Evolutionary conservation across 2,888 invertebrate genomes (phyloP).

Genomic region (Hirtodrosophila cameraria): DNA sequence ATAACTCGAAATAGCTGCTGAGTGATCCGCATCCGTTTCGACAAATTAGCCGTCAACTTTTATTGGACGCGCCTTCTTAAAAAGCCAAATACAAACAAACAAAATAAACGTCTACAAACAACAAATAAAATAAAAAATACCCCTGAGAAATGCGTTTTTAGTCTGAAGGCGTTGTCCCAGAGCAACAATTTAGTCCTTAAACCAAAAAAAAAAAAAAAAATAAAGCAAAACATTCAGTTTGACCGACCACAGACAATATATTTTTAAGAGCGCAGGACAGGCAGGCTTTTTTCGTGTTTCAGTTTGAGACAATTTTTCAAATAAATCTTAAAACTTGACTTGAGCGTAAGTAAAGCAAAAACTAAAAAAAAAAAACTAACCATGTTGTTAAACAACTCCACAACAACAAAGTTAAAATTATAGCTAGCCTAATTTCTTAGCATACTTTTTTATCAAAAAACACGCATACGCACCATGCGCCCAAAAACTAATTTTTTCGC

Average conservation of each 20-base stretch:
- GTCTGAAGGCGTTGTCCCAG: constrained; percentile 52
- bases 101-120: too few species aligned
- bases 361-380: constrained; percentile 10
- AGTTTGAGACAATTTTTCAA: constrained; percentile 20
- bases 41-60: constrained; percentile 31
- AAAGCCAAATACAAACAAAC: too few species aligned
- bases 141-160: constrained; percentile 41
- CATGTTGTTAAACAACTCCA: constrained; percentile 47
- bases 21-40: constrained; percentile 70
- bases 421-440: constrained; percentile 19
- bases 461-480: constrained; percentile 75
- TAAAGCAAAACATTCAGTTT: constrained; percentile 2
- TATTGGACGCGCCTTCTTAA: constrained; percentile 58
- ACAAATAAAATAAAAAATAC: constrained; percentile 4
- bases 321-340: constrained; percentile 37
- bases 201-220: background rate
- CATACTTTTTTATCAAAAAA: constrained; percentile 25
- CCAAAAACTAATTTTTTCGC: constrained; percentile 25
- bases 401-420: constrained; percentile 25
- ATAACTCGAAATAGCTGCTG: too few species aligned
- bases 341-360: constrained; percentile 63
- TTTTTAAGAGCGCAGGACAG: constrained; percentile 63
- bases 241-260: constrained; percentile 40
- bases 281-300: constrained; percentile 60
- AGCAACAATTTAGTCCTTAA: background rate